phyloP scores from a whole-genome alignment of 2,797 vertebrate genomes.

The Cossypha heuglini region DNA sequence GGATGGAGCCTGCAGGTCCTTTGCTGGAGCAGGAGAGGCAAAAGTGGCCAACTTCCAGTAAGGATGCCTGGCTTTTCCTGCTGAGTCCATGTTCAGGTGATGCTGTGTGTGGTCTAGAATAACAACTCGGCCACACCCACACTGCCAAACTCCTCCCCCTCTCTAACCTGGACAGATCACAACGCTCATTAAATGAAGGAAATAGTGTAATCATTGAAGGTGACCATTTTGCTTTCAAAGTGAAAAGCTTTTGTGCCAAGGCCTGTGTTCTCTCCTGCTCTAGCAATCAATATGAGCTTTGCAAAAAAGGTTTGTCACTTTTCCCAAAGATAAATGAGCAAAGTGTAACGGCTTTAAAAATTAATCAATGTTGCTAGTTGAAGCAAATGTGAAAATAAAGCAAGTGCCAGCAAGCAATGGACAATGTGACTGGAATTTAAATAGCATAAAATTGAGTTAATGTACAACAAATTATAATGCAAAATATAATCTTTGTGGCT shows the following conservation, averaged over 20 bases:
- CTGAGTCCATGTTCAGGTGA: fast-evolving
- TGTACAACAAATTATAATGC: background rate
- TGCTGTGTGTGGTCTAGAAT: fast-evolving
- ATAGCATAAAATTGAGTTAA: background rate
- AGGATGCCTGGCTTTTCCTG: background rate
- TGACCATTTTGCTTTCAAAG: background rate
- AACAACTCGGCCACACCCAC: background rate
- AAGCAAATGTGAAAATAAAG: conserved; percentile 3
- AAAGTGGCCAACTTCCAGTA: background rate
- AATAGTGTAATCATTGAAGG: background rate
- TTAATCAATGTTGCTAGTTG: background rate
- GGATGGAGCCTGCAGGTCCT: fast-evolving
- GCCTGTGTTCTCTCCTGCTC: background rate
- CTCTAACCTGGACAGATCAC: background rate
- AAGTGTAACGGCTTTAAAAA: background rate
- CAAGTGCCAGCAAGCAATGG: background rate
- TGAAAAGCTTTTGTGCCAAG: background rate
- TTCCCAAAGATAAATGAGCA: background rate
- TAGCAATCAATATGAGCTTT: background rate
- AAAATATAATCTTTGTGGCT: background rate
- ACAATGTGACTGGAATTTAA: conserved; percentile 7
- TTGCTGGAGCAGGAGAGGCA: background rate
- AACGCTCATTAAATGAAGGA: background rate
- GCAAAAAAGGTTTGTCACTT: background rate
- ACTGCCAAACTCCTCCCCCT: fast-evolving